These are phyloP conservation scores for Dorcus hopei DNA, from an alignment of 2,888 invertebrate species.

Conservation along the genomic window DNA sequence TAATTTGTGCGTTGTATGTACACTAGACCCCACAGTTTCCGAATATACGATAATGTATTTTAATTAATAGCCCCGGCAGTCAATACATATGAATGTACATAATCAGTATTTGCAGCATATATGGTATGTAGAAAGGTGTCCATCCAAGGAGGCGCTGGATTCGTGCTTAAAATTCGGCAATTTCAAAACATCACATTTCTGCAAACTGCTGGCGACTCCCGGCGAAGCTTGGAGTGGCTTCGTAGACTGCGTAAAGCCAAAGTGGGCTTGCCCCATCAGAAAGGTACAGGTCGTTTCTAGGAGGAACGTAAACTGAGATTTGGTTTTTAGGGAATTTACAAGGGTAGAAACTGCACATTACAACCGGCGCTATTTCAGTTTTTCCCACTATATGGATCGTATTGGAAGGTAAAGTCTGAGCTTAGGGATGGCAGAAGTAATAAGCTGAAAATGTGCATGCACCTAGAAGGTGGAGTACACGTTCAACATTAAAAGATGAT, in stretches of 20 bases:
- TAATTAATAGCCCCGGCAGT: no score
- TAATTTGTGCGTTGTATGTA: no score
- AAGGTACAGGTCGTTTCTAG: constrained; percentile 9
- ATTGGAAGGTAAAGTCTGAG: constrained; percentile 18
- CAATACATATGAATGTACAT: not conserved
- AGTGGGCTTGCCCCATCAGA: constrained; percentile 12
- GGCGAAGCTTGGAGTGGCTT: constrained; percentile 12
- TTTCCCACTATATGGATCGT: constrained; percentile 15
- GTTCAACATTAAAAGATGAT: not conserved
- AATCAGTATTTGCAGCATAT: constrained; percentile 5
- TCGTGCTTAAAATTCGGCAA: constrained; percentile 13
- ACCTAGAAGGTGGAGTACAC: constrained; percentile 10
- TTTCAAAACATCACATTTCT: constrained; percentile 11
- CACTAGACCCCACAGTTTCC: no score
- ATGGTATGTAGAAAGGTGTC: constrained; percentile 17
- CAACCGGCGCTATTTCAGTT: constrained; percentile 6
- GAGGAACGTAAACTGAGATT: not conserved
- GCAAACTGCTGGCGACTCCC: constrained; percentile 4
- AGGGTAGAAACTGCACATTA: constrained; percentile 13
- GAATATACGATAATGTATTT: no score
- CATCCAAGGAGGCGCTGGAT: constrained; percentile 11
- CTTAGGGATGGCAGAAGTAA: constrained; percentile 9
- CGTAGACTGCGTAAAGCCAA: constrained; percentile 11
- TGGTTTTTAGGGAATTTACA: constrained; percentile 6
- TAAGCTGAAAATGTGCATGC: constrained; percentile 8